Conservation (phyloP, 2,797 vertebrate genomes). For the Potorous gilbertii region DNA sequence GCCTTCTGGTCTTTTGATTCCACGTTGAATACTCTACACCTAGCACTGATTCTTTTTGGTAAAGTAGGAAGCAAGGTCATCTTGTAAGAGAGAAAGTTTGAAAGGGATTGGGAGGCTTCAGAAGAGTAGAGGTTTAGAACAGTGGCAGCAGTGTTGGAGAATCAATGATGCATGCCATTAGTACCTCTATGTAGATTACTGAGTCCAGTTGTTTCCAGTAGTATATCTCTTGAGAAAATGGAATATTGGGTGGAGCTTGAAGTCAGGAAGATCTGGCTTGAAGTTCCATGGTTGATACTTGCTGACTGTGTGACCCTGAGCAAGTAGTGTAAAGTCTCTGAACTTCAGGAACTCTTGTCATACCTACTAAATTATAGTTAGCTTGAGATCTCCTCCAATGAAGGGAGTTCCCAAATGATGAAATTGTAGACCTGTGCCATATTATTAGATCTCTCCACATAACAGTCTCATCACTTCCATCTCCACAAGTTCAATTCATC, state of each 20-base stretch:
- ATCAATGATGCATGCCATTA: neutral
- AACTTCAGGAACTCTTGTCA: neutral
- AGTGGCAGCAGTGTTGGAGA: neutral
- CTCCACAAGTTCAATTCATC: constrained; percentile 30
- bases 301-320: neutral
- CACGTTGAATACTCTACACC: neutral
- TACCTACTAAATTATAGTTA: neutral
- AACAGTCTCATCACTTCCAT: neutral
- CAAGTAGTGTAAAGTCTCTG: neutral
- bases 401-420: neutral
- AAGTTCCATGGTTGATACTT: neutral
- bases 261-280: neutral
- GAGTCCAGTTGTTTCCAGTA: neutral
- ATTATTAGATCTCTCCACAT: neutral
- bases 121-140: neutral
- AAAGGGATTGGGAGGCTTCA: neutral
- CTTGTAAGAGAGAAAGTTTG: neutral
- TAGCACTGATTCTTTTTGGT: neutral
- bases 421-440: neutral
- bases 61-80: neutral
- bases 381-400: neutral
- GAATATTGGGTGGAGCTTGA: neutral
- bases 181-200: neutral
- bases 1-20: neutral
- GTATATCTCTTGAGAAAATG: neutral